These are phyloP conservation scores for Alosa sapidissima DNA, from an alignment of 2,797 vertebrate genomes.

Conservation along the genomic window DNA sequence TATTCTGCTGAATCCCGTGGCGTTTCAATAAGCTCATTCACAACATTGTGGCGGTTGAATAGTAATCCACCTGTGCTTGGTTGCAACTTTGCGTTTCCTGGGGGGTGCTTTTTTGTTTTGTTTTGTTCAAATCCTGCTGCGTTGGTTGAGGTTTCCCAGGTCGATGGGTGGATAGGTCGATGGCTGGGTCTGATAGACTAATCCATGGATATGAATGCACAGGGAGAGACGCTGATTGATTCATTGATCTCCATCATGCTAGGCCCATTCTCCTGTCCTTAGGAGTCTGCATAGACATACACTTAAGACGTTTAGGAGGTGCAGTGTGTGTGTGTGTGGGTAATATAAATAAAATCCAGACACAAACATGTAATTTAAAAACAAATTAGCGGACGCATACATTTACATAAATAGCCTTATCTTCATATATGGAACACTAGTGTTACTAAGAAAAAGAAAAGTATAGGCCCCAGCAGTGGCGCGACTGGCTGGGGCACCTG, in stretches of 20 bases:
- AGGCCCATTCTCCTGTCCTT: conserved; percentile 20
- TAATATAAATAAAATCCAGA: background rate
- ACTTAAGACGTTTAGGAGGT: background rate
- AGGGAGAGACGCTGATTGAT: conserved; percentile 21
- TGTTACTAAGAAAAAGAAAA: too few relatives aligned
- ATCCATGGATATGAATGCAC: conserved; percentile 18
- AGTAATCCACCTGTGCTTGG: background rate
- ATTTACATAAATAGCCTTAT: background rate
- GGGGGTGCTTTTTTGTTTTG: background rate
- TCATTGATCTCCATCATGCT: conserved; percentile 14
- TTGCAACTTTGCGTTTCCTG: background rate
- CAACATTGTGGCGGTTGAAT: background rate
- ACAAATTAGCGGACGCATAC: background rate
- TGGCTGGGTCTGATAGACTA: conserved; percentile 5
- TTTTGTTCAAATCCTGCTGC: conserved; percentile 38
- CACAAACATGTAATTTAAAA: background rate
- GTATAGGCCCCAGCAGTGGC: too few relatives aligned
- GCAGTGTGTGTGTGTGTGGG: background rate
- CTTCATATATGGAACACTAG: background rate
- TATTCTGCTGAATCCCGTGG: background rate
- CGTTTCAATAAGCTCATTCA: background rate
- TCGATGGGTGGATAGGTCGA: conserved; percentile 2
- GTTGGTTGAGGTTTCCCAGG: conserved; percentile 45
- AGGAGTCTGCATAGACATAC: conserved; percentile 1
- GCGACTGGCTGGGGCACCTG: too few relatives aligned